Evolutionary conservation across 92 coral and sea anemone genomes (phyloP).

Genomic region (Actinostola sp.): DNA sequence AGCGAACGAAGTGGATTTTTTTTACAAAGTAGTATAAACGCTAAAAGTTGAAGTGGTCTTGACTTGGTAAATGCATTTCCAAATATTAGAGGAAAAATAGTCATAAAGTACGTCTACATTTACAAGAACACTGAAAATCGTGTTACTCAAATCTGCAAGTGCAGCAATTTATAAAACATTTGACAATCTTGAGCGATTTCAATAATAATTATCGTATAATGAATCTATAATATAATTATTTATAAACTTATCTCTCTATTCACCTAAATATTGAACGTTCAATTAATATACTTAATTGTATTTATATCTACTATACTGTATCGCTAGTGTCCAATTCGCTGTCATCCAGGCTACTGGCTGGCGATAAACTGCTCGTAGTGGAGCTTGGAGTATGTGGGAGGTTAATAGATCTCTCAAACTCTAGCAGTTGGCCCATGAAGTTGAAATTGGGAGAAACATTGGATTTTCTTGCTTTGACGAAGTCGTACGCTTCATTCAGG

Average conservation of each 20-base stretch:
- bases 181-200: background rate
- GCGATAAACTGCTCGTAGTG: constrained; percentile 77
- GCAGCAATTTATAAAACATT: background rate
- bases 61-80: background rate
- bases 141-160: constrained; percentile 25
- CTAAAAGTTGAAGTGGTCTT: background rate
- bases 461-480: constrained; percentile 94
- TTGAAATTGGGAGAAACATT: constrained; percentile 95
- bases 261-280: background rate
- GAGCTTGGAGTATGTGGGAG: constrained; percentile 87
- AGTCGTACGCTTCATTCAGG: constrained; percentile 97
- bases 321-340: constrained; percentile 52
- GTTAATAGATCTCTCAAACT: constrained; percentile 82
- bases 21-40: constrained; percentile 1
- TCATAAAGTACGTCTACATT: background rate
- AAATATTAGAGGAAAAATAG: no score
- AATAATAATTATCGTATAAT: background rate
- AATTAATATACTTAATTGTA: background rate
- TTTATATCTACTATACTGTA: constrained; percentile 1
- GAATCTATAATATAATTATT: background rate
- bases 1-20: no score
- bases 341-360: constrained; percentile 79
- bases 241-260: background rate
- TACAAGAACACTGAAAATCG: constrained; percentile 20
- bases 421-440: constrained; percentile 98